Base-by-base conservation (phyloP, 1,140 invertebrate genomes). In the Drosophila bocqueti region DNA sequence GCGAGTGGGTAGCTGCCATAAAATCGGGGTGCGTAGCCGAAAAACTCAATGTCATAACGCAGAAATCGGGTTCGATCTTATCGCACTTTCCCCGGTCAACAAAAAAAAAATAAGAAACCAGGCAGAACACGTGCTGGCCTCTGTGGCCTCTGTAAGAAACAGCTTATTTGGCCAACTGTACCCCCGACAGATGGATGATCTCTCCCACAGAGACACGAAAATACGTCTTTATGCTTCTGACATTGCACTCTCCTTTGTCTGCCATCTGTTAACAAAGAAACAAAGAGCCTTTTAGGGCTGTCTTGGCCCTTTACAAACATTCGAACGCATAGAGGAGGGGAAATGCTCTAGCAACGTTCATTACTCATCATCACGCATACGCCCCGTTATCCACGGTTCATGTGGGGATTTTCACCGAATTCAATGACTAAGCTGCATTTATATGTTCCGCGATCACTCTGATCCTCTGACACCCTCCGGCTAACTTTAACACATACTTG, bases 401-500 rank as follows among this genome's bases (percentile, higher is more conserved):
- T 13, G 4, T 11, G 49, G 58, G 58, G 29, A 47, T 62, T 68
- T 68, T 62, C 42, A 61, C 58, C 26, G 42, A 42, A 42, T 34
- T n/a, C 6, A 18, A 40, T 69, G 75, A 78, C 74, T 78, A 78
- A 78, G 61, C 40, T 42, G 50, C 36, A 43, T 55, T 59, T 54
- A 11, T 58, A 31, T 34, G 47, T 59, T 57, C 16, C 45, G 18
- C 47, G 52, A 40, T 57, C 15, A 43, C 15, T 36, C 46, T 46
- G 49, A 59, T 83, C 63, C 62, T 66, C 76, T 77, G 55, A 47
- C 73, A 68, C 45, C 18, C 31, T 26, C 45, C 42, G 63, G 46
- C 73, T 73, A 87, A 83, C 54, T 80, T 89, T 83, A 55, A 43
- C 80, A 87, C 80, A 63, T 85, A 72, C 50, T 75, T 78, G 42